Percentiles rank a stretch among this genome's conserved stretches.
phyloP scores from a whole-genome alignment of 2,888 invertebrate genomes.

The Saturnia japonica region DNA sequence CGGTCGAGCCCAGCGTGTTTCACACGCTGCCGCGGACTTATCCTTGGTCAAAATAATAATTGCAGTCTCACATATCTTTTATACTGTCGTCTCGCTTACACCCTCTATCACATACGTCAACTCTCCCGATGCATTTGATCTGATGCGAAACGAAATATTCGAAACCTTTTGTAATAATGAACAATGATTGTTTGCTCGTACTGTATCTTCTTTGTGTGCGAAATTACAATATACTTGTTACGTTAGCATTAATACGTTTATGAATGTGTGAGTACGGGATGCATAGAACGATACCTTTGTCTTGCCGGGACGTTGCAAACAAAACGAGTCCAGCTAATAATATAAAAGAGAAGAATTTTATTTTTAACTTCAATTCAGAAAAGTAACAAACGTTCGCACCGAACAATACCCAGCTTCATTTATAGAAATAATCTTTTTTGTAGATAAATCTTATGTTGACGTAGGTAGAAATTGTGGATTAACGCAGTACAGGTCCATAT shows the following conservation, averaged over 20 bases:
- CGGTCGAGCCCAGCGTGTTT: conserved; percentile 67
- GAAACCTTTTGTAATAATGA: conserved; percentile 81
- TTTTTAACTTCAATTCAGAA: conserved; percentile 81
- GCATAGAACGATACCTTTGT: conserved; percentile 80
- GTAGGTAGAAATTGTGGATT: conserved; percentile 69
- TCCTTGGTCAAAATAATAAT: conserved; percentile 82
- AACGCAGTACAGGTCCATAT: conserved; percentile 61
- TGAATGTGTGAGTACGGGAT: conserved; percentile 74
- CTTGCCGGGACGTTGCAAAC: conserved; percentile 80
- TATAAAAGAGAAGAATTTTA: conserved; percentile 81
- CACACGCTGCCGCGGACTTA: conserved; percentile 79
- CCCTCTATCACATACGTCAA: conserved; percentile 65
- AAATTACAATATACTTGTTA: conserved; percentile 82
- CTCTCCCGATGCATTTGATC: conserved; percentile 77
- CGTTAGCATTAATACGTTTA: conserved; percentile 69
- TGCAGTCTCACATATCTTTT: conserved; percentile 68
- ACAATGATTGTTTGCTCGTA: conserved; percentile 82
- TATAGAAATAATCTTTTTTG: conserved; percentile 82
- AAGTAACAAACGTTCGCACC: conserved; percentile 76
- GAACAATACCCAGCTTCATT: conserved; percentile 78
- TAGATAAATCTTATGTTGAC: conserved; percentile 79
- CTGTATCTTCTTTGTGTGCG: conserved; percentile 79
- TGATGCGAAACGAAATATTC: conserved; percentile 79
- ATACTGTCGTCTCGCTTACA: conserved; percentile 59
- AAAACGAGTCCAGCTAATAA: conserved; percentile 79